A percentile compares a stretch with the other conserved stretches of the same genome.
Conservation (phyloP, 2,888 invertebrate species). For the Griposia aprilina region DNA sequence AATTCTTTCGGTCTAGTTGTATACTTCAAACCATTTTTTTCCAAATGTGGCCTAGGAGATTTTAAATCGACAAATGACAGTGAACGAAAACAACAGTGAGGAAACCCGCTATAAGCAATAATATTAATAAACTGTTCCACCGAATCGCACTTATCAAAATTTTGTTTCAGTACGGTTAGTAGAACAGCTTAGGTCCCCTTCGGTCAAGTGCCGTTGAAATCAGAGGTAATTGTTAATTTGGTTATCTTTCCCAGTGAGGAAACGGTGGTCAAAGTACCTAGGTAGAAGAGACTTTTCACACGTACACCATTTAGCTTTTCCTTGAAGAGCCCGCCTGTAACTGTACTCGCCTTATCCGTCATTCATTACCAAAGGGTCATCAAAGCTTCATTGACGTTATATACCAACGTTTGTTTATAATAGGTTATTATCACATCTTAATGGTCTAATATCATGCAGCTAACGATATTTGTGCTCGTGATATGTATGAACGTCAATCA, state of each 20-base stretch:
- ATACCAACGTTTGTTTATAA: conserved; percentile 47
- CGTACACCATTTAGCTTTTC: background rate
- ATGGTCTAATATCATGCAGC: conserved; percentile 78
- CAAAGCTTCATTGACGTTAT: conserved; percentile 24
- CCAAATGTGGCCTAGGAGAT: background rate
- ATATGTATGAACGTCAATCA: conserved; percentile 78
- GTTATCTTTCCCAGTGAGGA: too few species aligned
- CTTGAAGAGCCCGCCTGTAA: background rate
- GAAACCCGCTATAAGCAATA: background rate
- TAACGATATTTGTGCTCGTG: conserved; percentile 80
- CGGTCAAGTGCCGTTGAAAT: too few species aligned
- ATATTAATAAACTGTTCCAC: background rate
- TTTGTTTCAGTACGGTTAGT: background rate
- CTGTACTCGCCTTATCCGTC: conserved; percentile 20
- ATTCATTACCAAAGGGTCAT: conserved; percentile 34
- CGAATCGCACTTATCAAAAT: background rate
- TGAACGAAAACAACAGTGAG: background rate
- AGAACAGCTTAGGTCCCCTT: background rate
- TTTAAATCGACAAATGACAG: background rate
- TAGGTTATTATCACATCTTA: conserved; percentile 50
- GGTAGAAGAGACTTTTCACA: background rate
- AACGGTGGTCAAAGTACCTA: too few species aligned
- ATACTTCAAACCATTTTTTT: too few species aligned
- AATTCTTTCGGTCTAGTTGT: background rate
- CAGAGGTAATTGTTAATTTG: background rate